A percentile compares a stretch with the other conserved stretches of the same genome.
phyloP scores from a whole-genome alignment of 2,113 vertebrate species.

The Elephantulus edwardii region DNA sequence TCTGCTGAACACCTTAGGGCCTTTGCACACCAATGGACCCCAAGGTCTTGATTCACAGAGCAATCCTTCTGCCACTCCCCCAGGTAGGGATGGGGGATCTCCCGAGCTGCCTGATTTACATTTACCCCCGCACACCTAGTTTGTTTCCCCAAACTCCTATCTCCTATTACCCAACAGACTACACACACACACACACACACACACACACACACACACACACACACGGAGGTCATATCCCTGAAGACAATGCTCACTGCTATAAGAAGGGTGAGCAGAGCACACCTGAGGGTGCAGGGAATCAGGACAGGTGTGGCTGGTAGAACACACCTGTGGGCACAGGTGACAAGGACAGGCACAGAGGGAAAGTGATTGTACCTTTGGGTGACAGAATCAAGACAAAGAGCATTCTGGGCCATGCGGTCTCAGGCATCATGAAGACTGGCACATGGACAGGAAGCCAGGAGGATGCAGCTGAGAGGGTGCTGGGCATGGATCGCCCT shows the following conservation, averaged over 20 bases:
- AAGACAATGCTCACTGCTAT: neutral
- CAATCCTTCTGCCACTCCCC: neutral
- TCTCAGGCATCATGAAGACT: neutral
- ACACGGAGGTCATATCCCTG: rapidly evolving
- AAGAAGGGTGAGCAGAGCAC: neutral
- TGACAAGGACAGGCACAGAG: neutral
- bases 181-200: too few relatives aligned
- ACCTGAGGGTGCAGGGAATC: neutral
- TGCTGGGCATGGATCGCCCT: too few relatives aligned
- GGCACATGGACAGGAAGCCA: too few relatives aligned
- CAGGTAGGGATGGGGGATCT: neutral
- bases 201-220: too few relatives aligned
- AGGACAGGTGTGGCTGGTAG: neutral
- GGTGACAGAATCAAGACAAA: too few relatives aligned
- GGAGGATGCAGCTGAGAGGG: too few relatives aligned
- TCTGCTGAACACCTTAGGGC: neutral
- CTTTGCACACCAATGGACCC: neutral
- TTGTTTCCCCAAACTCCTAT: neutral
- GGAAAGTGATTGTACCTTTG: too few relatives aligned
- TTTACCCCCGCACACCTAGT: too few relatives aligned
- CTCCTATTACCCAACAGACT: neutral
- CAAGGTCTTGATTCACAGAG: neutral
- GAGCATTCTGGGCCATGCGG: too few relatives aligned
- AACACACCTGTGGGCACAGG: neutral
- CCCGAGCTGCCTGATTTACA: neutral